Evolutionary conservation across 2,888 invertebrate genomes (phyloP), one percentile per base, ranked within the genome.

Genomic region (Eupithecia exiguata): DNA sequence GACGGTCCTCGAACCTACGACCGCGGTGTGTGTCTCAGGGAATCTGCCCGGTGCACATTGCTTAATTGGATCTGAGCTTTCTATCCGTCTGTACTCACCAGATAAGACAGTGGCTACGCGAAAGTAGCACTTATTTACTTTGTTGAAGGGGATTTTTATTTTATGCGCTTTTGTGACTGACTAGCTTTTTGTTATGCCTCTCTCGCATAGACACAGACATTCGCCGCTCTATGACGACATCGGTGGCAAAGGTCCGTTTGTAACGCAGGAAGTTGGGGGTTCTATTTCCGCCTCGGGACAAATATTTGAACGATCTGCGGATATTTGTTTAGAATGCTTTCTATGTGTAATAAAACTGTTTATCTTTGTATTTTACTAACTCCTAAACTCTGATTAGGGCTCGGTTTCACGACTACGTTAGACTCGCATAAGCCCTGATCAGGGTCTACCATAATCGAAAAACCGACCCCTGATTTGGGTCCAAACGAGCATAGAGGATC

Each of bases 21-120:
- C 40, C 40, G 40, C 18, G 18, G 35, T 18, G 35, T 18, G 30
- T 30, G 9, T 35, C 18, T 62, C 16, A 18, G 5, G 21, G 21
- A 36, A 38, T 38, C 21, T 65, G 38, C 18, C 35, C 65, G 12
- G 36, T 65, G 65, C 65, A 38, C 63, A 65, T 65, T 65, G 65
- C 65, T 38, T 65, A 65, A 65, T 65, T 65, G 65, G 65, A 65
- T 38, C 36, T 38, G 36, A 21, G 38, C 35, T 16, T 62, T 58
- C 58, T 21, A 62, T 65, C 65, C 36, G 36, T 65, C 65, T 65
- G 65, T 36, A 65, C 38, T 21, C 65, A 65, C 36, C 5, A 38
- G 65, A 65, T 65, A 65, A 65, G 36, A 38, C n/a, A n/a, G n/a
- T 18, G 38, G 65, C 65, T 36, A 65, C n/a, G 38, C 65, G 65